Base-by-base conservation (phyloP, 2,888 invertebrate genomes). In the Hylaea fasciaria region DNA sequence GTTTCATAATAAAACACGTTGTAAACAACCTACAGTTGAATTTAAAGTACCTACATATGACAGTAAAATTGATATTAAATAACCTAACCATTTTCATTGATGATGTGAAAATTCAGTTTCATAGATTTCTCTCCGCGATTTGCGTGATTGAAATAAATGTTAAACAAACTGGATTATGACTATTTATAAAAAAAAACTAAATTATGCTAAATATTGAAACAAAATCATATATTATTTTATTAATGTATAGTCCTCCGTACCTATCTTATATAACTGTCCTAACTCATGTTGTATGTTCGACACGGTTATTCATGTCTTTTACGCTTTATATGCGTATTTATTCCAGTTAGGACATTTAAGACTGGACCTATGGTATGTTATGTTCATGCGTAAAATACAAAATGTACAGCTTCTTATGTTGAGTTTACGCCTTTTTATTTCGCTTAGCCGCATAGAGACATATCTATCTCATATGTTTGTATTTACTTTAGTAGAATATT, bases 381-480 rank as follows among this genome's bases (percentile, higher is more conserved):
- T 75, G 74, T 75, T 62, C 81, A 72, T 76, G 81, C 84, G 83
- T 85, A 82, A 85, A 85, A 83, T 85, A 84, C 81, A 74, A 83
- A 84, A 85, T 83, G 82, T 73, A 67, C 47, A 57, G 83, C 83
- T 86, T 84, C 76, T 83, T 68, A 61, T 80, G 54, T 81, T 83
- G n/a, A 72, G 71, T 85, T n/a, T 85, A 57, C 57, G 82, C 79
- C 76, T 80, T 77, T n/a, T 82, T 74, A 74, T 77, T 83, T 81
- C 64, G 82, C 82, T 83, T 83, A 70, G 81, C 79, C 63, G 66
- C 61, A 67, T 65, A 63, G 51, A 56, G 60, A 52, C 32, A 49
- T 46, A 48, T 60, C 41, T 68, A 62, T 62, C 56, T 60, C 45
- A 48, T 32, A 41, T 66, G 37, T 73, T 67, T 51, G 66, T 73